Conservation (phyloP, 1,140 invertebrate genomes). For the Drosophila subobscura region DNA sequence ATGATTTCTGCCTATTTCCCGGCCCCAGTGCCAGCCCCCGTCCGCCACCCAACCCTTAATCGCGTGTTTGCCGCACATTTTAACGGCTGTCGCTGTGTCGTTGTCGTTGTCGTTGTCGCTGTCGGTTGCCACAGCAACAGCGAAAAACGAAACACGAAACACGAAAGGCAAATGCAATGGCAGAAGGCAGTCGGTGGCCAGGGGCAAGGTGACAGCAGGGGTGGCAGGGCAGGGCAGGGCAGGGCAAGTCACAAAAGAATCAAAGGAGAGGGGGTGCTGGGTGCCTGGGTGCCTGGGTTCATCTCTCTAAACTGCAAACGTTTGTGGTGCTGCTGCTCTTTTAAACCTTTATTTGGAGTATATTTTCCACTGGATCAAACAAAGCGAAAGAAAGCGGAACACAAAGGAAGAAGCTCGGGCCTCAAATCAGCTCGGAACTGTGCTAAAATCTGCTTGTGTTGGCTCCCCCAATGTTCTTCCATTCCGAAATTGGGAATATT, state of each 20-base stretch:
- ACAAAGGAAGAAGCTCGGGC: no score
- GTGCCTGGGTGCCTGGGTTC: no score
- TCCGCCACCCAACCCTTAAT: conserved; percentile 36
- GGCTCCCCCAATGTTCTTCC: no score
- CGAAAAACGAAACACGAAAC: conserved; percentile 41
- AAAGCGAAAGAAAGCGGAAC: no score
- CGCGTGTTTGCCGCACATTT: conserved; percentile 75
- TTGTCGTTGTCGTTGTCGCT: conserved; percentile 36
- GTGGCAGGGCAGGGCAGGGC: neutral
- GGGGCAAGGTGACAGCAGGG: neutral
- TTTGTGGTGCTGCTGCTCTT: no score
- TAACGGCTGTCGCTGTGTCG: conserved; percentile 53
- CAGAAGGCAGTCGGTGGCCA: conserved; percentile 20
- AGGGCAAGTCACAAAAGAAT: conserved; percentile 4
- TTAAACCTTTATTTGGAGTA: no score
- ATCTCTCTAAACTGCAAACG: no score
- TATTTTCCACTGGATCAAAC: no score
- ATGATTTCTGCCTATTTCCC: conserved; percentile 77
- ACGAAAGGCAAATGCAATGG: conserved; percentile 33
- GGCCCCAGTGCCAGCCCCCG: neutral
- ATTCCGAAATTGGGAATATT: no score
- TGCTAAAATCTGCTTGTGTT: no score
- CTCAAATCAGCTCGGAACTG: no score
- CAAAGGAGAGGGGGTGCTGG: no score
- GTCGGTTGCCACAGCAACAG: conserved; percentile 68